These are phyloP conservation scores for Poeciliopsis infans DNA, from an alignment of 2,797 vertebrate genomes.

Conservation along the genomic window DNA sequence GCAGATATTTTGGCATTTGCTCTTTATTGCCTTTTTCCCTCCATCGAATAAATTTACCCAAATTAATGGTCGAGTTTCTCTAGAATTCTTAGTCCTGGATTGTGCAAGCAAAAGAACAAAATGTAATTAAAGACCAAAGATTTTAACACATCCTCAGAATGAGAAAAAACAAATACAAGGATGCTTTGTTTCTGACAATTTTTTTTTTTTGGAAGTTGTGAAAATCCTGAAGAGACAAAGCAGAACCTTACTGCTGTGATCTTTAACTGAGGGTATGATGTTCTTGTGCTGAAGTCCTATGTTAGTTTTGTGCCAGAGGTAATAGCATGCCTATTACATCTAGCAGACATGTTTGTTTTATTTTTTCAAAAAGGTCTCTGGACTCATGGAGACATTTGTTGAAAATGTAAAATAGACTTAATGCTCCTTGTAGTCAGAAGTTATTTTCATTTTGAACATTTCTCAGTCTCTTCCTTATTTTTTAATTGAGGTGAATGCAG, in stretches of 20 bases:
- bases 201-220: background rate
- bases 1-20: background rate
- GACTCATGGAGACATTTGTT: background rate
- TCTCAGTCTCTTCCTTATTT: background rate
- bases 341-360: background rate
- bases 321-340: background rate
- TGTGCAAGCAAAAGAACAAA: background rate
- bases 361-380: background rate
- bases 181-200: background rate
- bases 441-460: background rate
- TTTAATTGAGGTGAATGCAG: background rate
- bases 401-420: background rate
- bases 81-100: background rate
- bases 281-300: background rate
- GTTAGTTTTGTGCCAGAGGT: background rate
- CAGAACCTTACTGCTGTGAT: background rate
- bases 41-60: background rate
- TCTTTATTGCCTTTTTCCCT: background rate
- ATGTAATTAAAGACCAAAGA: background rate
- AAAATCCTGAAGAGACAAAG: background rate
- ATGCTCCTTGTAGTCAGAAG: background rate
- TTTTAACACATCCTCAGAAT: background rate
- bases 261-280: background rate
- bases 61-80: background rate
- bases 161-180: background rate